Percentiles rank a stretch among this genome's conserved stretches.
These are phyloP conservation scores for Micrasema longulum DNA, from an alignment of 1,140 invertebrate genomes.

Conservation along the genomic window DNA sequence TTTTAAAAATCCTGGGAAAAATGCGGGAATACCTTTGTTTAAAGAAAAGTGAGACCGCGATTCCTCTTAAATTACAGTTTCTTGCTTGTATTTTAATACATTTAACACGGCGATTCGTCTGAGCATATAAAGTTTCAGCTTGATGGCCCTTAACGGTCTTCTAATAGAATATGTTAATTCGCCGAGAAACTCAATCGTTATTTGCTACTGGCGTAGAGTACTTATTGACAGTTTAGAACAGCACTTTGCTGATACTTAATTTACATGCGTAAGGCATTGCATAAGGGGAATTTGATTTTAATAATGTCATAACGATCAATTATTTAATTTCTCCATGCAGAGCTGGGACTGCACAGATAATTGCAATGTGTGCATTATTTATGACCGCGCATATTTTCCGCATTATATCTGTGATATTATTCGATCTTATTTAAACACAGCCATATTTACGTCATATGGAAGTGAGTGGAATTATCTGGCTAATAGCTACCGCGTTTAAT, in stretches of 20 bases:
- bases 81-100: too few relatives aligned
- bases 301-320: conserved; percentile 26
- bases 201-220: neutral
- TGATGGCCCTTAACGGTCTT: conserved; percentile 13
- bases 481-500: too few relatives aligned
- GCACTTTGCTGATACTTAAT: conserved; percentile 4
- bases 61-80: too few relatives aligned
- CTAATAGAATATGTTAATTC: conserved; percentile 26
- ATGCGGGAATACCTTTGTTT: too few relatives aligned
- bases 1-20: too few relatives aligned
- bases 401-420: too few relatives aligned
- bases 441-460: too few relatives aligned
- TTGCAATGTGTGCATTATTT: conserved; percentile 17
- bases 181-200: neutral
- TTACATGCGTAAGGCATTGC: conserved; percentile 29
- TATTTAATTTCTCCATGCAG: conserved; percentile 21
- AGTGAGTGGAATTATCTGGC: too few relatives aligned
- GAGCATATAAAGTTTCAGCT: neutral
- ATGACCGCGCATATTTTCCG: neutral
- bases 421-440: too few relatives aligned
- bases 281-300: conserved; percentile 34
- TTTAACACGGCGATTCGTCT: too few relatives aligned
- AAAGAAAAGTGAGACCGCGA: too few relatives aligned
- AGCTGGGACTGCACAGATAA: neutral
- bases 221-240: conserved; percentile 25